Percentiles rank a stretch among this genome's conserved stretches.
phyloP scores from a whole-genome alignment of 1,140 invertebrate genomes.

The Drosophila triauraria region DNA sequence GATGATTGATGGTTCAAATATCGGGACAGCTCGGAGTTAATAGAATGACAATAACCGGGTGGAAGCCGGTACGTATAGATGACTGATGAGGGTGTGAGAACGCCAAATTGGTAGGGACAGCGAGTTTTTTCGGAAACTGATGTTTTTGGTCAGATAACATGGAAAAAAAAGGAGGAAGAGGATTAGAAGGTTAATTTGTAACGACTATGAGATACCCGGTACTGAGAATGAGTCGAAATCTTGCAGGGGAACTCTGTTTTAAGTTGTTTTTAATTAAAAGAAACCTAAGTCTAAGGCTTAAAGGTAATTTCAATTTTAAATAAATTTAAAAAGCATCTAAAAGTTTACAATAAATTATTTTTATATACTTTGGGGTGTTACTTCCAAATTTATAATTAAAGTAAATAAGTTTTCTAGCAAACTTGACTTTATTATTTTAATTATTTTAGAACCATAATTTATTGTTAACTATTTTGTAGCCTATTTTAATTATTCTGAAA shows the following conservation, averaged over 20 bases:
- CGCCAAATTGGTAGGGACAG: conserved; percentile 25
- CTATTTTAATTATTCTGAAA: too few species aligned
- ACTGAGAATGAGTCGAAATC: background rate
- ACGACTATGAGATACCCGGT: background rate
- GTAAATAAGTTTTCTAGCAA: too few species aligned
- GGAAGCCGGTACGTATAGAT: conserved; percentile 14
- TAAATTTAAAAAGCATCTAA: too few species aligned
- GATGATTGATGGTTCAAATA: conserved; percentile 44
- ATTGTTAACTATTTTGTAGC: too few species aligned
- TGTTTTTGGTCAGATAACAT: conserved; percentile 33
- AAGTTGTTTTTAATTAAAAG: too few species aligned
- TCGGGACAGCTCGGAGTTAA: conserved; percentile 11
- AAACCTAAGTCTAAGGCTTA: too few species aligned
- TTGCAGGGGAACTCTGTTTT: too few species aligned
- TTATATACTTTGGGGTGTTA: too few species aligned
- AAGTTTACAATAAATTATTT: background rate
- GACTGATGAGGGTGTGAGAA: conserved; percentile 48
- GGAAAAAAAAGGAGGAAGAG: background rate
- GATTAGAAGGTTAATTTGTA: background rate
- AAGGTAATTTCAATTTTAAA: too few species aligned
- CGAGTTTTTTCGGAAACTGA: conserved; percentile 22
- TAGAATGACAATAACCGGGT: conserved; percentile 44
- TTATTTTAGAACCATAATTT: too few species aligned
- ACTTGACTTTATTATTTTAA: too few species aligned
- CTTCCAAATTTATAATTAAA: too few species aligned